phyloP scores from a whole-genome alignment of 2,797 vertebrate species.

The Peromyscus nudipes region DNA sequence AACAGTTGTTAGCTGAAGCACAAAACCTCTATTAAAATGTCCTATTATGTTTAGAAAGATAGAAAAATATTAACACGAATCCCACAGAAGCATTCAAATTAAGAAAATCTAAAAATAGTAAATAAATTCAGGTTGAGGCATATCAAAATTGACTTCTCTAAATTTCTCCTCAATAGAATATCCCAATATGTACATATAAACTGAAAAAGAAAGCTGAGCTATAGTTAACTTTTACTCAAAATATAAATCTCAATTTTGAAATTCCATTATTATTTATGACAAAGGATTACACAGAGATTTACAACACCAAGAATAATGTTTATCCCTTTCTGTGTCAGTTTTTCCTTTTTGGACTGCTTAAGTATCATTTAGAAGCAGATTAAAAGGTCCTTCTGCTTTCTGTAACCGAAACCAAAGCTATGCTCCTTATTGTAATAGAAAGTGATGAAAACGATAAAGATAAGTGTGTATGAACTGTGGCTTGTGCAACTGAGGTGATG shows the following conservation, averaged over 20 bases:
- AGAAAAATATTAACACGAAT: background rate
- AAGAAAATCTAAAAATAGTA: background rate
- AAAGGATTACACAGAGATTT: background rate
- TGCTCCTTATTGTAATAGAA: conserved; percentile 29
- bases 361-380: conserved; percentile 12
- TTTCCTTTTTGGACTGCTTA: background rate
- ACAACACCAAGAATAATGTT: background rate
- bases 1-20: conserved; percentile 5
- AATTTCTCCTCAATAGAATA: background rate
- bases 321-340: conserved; percentile 13
- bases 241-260: conserved; percentile 34
- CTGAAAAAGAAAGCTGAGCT: background rate
- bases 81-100: background rate
- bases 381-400: conserved; percentile 6
- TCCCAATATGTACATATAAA: background rate
- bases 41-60: conserved; percentile 6
- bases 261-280: background rate
- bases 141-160: background rate
- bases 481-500: background rate
- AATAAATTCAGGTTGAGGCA: conserved; percentile 2
- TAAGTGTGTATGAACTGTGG: background rate
- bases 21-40: background rate
- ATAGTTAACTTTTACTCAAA: background rate
- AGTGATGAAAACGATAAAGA: conserved; percentile 60
- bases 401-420: conserved; percentile 11